These are phyloP conservation scores for Nyctibius grandis DNA, from an alignment of 2,797 vertebrate genomes.

Conservation along the genomic window DNA sequence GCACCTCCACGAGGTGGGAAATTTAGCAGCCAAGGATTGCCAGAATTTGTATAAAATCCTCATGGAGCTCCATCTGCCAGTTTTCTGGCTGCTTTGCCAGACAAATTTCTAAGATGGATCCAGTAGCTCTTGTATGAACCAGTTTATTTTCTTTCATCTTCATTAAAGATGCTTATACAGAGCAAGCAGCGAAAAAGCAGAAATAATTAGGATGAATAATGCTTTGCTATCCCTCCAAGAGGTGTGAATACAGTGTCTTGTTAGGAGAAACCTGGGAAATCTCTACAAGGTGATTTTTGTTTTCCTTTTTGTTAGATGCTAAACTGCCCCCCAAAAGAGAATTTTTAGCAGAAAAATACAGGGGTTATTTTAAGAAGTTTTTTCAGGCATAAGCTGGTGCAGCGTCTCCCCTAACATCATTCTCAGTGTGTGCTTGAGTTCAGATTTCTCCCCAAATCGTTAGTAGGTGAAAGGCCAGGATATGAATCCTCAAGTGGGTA, in stretches of 20 bases:
- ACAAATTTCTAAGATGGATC: background rate
- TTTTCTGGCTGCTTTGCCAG: background rate
- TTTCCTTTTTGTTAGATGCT: background rate
- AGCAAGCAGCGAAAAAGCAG: background rate
- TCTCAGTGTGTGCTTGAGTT: background rate
- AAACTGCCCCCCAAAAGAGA: background rate
- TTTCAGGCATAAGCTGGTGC: background rate
- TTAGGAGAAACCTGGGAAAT: background rate
- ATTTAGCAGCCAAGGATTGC: background rate
- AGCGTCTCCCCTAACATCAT: background rate
- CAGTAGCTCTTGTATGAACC: background rate
- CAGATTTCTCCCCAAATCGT: background rate
- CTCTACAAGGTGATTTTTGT: background rate
- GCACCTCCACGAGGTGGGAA: background rate
- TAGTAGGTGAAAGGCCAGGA: background rate
- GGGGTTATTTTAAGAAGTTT: background rate
- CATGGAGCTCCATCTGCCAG: background rate
- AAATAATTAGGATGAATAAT: background rate
- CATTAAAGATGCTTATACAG: background rate
- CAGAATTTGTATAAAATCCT: background rate
- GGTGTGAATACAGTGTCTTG: background rate
- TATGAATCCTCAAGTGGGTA: background rate
- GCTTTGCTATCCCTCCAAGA: background rate
- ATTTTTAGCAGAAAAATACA: background rate
- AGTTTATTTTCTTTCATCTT: background rate